These are phyloP conservation scores for Fregetta grallaria DNA, from an alignment of 2,113 vertebrate species.

Conservation along the genomic window DNA sequence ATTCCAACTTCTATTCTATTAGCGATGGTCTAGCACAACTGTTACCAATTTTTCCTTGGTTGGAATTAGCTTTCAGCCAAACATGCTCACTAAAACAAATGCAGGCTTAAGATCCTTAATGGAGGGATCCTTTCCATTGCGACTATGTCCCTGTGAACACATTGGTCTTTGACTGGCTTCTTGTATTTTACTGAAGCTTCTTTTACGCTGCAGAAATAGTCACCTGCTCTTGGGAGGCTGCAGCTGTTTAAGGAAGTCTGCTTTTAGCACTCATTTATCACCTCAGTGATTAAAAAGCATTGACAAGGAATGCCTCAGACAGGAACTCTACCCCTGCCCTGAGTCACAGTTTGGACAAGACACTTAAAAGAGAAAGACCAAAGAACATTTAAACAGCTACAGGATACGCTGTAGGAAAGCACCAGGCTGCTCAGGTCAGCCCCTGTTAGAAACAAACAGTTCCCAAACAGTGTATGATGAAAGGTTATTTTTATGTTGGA, in stretches of 20 bases:
- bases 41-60: neutral
- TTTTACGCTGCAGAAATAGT: neutral
- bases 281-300: constrained; percentile 33
- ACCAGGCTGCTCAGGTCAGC: neutral
- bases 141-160: neutral
- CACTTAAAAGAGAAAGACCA: neutral
- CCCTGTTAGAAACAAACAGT: neutral
- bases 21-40: neutral
- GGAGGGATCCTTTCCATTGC: neutral
- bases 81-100: neutral
- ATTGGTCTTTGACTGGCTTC: neutral
- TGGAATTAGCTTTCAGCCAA: neutral
- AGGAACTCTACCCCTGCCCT: neutral
- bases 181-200: neutral
- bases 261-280: neutral
- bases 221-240: neutral
- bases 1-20: neutral
- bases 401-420: constrained; percentile 26
- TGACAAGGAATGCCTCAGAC: constrained; percentile 1
- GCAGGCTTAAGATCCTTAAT: neutral
- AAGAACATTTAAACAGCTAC: constrained; percentile 9
- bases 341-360: neutral
- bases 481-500: neutral
- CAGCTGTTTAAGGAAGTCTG: neutral
- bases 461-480: neutral